phyloP scores from a whole-genome alignment of 2,888 invertebrate genomes.

The Drosophila colorata region DNA sequence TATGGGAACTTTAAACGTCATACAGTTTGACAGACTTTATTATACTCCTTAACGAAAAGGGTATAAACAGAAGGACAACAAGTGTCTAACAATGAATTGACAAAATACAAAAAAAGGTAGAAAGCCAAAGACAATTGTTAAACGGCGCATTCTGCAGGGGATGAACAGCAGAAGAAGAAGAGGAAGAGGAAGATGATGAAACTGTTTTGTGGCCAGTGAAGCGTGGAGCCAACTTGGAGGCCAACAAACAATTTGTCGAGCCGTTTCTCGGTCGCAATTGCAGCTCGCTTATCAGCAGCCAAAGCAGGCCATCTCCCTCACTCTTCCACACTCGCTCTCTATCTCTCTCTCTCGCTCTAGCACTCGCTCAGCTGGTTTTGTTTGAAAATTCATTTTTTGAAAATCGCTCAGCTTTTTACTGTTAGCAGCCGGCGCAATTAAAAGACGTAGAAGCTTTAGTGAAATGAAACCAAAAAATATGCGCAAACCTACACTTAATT shows the following conservation, averaged over 20 bases:
- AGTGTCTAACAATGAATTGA: constrained; percentile 67
- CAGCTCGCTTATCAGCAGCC: constrained; percentile 62
- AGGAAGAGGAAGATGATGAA: constrained; percentile 53
- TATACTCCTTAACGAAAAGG: background rate
- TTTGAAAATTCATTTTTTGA: constrained; percentile 50
- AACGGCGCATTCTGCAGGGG: constrained; percentile 12
- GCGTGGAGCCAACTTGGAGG: constrained; percentile 31
- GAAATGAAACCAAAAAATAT: background rate
- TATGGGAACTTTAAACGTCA: too few species aligned
- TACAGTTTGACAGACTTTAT: background rate
- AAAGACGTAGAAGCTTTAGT: constrained; percentile 8
- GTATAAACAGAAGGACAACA: constrained; percentile 20
- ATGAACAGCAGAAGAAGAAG: background rate
- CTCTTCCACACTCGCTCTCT: background rate
- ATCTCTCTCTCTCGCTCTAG: too few species aligned
- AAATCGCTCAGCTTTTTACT: constrained; percentile 17
- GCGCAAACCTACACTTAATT: too few species aligned
- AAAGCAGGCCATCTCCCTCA: constrained; percentile 8
- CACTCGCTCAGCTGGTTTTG: background rate
- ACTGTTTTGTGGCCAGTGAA: constrained; percentile 48
- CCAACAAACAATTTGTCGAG: constrained; percentile 48
- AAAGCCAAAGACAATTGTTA: constrained; percentile 40
- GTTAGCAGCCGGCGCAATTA: constrained; percentile 19
- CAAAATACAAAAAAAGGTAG: constrained; percentile 24
- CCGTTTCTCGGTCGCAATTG: constrained; percentile 28